Base-by-base conservation (phyloP, 1,140 invertebrate genomes). In the Lepidurus packardi region DNA sequence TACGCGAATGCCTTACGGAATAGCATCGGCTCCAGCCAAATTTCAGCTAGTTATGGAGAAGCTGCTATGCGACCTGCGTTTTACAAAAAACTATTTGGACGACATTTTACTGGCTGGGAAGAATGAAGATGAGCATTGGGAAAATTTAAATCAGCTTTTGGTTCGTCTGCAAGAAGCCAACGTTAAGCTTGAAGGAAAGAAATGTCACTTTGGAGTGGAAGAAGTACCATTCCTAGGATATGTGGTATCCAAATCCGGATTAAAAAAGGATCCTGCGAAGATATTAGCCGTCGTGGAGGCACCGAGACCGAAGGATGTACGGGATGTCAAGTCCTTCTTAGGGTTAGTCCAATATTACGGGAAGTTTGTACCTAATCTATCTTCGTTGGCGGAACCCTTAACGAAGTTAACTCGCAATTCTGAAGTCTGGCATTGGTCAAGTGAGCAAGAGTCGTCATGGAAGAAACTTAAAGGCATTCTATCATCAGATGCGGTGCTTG, bases 341-440 rank as follows among this genome's bases (percentile, higher is more conserved):
- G 85, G 86, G 8, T 78, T 85, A 73, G 79, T 82, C 25, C 82
- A 82, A 25, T 88, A 85, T 81, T 88, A 86, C 77, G 81, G 85
- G 73, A 81, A 85, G 24, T 88, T 87, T 79, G 80, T 87, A 10
- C 80, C 81, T 45, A 81, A 86, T 73, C 83, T 86, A 75, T 80
- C 85, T 7, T 80, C 81, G 8, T n/a, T 86, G 6, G 82, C 83
- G 9, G 81, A 79, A 1, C 85, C 86, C 13, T 78, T 88, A 6
- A 82, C 84, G 78, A 53, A 81, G 43, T 80, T 88, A 74, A 24
- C 73, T 5, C 47, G 43, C 10, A 43, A 41, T 13, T 79, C 77
- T 7, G 53, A 25, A 11, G 74, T 44, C 11, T 81, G 80, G 47
- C 11, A 34, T 7, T 81, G 81, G 80, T 73, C 77, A n/a, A 42